Base-by-base conservation (phyloP, 37 sponge, comb jelly and placozoan species). In the Beroe ovata region DNA sequence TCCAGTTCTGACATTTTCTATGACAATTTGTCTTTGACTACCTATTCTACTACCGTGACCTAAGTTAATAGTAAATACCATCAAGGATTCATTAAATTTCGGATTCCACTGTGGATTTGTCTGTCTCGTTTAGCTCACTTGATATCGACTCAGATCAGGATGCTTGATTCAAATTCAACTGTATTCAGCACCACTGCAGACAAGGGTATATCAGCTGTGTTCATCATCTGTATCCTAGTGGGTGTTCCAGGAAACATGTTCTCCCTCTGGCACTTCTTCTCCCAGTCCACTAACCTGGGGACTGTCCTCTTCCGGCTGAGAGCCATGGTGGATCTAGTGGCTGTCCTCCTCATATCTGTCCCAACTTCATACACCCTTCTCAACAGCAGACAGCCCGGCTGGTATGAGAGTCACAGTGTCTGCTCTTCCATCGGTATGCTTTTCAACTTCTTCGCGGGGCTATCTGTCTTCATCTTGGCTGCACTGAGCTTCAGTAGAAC, bases 401-500 rank as follows among this genome's bases (percentile, higher is more conserved):
- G 63, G 63, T 62, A 62, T 62, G 23, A 21, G 6, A 16, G 20
- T 23, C 23, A 28, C 28, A 62, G 23, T 21, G 63, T 25, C 19
- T 62, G 63, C 63, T 28, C 63, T 16, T 14, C 20, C 29, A 4
- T 62, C 4, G 63, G 63, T 16, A 25, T 16, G 19, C 21, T 62
- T 8, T 62, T 28, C 29, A 62, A 62, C 63, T 62, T 21, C 28
- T 6, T 62, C 63, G 23, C 63, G 6, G 29, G 4, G 23, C 8
- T 62, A 14, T 62, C 63, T 20, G 63, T 62, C 23, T 62, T 62
- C 29, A 8, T 62, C 23, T 16, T 62, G 63, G 63, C 63, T 62
- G 8, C 29, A 3, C 29, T 62, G 63, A 62, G 63, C 20, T 62
- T 62, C 29, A 62, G 63, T 23, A 62, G 63, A 23, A 62, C 63